Percentiles rank a stretch among this genome's conserved stretches.
Conservation (phyloP, 2,888 invertebrate species). For the Pachydiplax longipennis region DNA sequence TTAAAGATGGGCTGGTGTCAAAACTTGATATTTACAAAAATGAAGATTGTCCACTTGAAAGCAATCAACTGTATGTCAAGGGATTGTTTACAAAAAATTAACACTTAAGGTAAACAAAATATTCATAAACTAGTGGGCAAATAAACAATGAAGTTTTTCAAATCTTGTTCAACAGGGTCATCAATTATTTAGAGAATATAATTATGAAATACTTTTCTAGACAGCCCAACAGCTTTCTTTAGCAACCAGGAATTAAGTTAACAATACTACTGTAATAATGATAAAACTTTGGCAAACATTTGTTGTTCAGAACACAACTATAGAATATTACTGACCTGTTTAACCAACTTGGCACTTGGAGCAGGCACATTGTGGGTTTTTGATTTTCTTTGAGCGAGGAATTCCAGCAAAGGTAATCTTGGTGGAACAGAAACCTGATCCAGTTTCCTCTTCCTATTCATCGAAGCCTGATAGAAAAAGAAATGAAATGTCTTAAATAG, state of each 20-base stretch:
- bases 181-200: no score
- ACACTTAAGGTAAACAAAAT: background rate
- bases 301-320: no score
- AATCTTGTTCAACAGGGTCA: background rate
- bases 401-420: constrained; percentile 78
- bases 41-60: no score
- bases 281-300: no score
- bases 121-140: background rate
- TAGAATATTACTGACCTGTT: constrained; percentile 63
- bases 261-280: no score
- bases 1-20: no score
- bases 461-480: constrained; percentile 66
- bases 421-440: constrained; percentile 83
- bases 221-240: no score
- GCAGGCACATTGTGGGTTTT: constrained; percentile 51
- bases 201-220: no score
- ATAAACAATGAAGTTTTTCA: background rate
- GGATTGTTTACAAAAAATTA: background rate
- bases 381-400: constrained; percentile 59
- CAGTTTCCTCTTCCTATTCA: constrained; percentile 87
- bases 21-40: no score
- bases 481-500: background rate
- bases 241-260: no score
- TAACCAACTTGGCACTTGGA: constrained; percentile 63
- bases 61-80: no score